Conservation (phyloP, 2,797 vertebrate genomes). For the Phaenicophaeus curvirostris region DNA sequence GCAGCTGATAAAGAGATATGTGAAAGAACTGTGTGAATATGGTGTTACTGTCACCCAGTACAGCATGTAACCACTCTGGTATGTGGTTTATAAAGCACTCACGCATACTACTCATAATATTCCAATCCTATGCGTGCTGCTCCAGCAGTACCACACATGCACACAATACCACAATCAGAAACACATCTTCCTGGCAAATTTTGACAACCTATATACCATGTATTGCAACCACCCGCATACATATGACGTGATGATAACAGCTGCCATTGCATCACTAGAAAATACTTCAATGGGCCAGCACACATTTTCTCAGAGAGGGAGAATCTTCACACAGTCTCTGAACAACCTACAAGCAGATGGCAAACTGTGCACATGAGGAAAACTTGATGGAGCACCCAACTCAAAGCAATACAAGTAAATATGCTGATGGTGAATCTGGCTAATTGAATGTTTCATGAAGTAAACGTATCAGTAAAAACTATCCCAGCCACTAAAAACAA, state of each 20-base stretch:
- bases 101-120: conserved; percentile 65
- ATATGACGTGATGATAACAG: conserved; percentile 72
- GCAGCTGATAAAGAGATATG: conserved; percentile 63
- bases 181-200: conserved; percentile 70
- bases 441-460: conserved; percentile 55
- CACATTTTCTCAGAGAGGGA: conserved; percentile 65
- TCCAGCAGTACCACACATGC: conserved; percentile 71
- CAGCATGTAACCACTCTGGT: conserved; percentile 69
- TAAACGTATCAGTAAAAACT: conserved; percentile 43
- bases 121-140: conserved; percentile 69
- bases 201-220: conserved; percentile 69
- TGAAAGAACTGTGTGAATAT: conserved; percentile 62
- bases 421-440: conserved; percentile 20
- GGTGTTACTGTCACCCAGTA: conserved; percentile 69
- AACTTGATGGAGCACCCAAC: conserved; percentile 47
- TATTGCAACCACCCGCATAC: conserved; percentile 69
- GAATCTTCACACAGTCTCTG: conserved; percentile 62
- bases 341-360: conserved; percentile 63
- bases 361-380: conserved; percentile 51
- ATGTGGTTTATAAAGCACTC: conserved; percentile 68
- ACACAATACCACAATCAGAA: conserved; percentile 72
- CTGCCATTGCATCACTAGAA: conserved; percentile 68
- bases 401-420: conserved; percentile 46
- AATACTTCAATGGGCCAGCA: conserved; percentile 58
- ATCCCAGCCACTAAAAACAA: conserved; percentile 31